Base-by-base conservation (phyloP, 2,888 invertebrate genomes). In the Rhagium mordax region DNA sequence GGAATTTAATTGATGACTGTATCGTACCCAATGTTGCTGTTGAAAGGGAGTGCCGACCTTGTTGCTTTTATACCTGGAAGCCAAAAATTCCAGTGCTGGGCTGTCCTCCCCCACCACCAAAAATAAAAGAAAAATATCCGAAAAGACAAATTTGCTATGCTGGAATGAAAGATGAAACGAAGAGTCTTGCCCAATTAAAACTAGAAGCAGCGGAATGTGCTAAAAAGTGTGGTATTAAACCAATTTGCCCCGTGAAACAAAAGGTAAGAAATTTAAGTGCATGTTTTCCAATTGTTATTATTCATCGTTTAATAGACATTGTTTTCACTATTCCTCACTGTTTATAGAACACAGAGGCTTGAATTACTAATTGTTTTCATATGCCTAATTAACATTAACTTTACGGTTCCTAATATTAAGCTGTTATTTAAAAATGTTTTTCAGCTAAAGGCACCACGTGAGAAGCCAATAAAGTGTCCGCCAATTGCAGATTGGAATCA, bases 1-100 rank as follows among this genome's bases (percentile, higher is more conserved):
- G 76, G 4, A 70, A 71, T 6, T 8, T 47, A 15, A 62, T 65
- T 10, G 53, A 70, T 8, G 55, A 55, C 18, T 57, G 57, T 60
- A 27, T 64, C 4, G 64, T 21, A 16, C 55, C 55, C 10, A 24
- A 33, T 10, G 57, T 61, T 47, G 59, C 75, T 6, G 51, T 81
- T 8, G 82, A 83, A 60, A 83, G 83, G 73, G 68, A 77, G 10
- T 81, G 82, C 62, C 67, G 75, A 1, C 71, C 74, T 2, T 81
- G 81, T 55, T 76, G 76, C 7, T 84, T 81, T 71, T 74, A 72
- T 33, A 65, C 64, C 1, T 84, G 84, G 84, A 81, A 78, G 71
- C 84, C 84, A 0, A 82, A 78, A 76, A 72, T 83, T n/a, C 79
- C 79, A 2, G 74, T 75, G 4, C 60, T 79, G 24, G 64, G 68